Base-by-base conservation (phyloP, 2,113 vertebrate genomes). In the Hylia prasina region DNA sequence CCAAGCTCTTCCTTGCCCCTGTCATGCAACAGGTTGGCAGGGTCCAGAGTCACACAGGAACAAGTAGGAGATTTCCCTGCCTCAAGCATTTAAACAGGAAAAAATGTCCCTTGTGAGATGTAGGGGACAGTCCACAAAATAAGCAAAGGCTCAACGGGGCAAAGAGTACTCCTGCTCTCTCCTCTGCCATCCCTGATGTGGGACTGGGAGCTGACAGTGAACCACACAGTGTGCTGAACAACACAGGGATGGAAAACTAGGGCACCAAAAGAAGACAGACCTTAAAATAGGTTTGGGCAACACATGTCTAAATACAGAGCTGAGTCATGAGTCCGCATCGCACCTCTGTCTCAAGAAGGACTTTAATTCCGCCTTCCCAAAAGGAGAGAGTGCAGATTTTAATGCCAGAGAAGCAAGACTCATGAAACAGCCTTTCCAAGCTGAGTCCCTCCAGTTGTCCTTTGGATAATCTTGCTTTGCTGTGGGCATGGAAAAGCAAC, bases 201-300 rank as follows among this genome's bases (percentile, higher is more conserved):
- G n/a, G 33, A 51, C 22, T 37, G 33, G 48, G 22, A 89, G 56
- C 45, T 71, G 44, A 8, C 40, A 89, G 19, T 53, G 72, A 79
- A 69, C 21, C 28, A 20, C 31, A 31, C 11, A 68, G 11, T 28
- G 3, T 9, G 15, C 20, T 61, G 57, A 45, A 60, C 77, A 87
- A 53, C 28, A 44, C 0, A 53, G 64, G 28, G 39, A 53, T 69
- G 28, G 58, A 93, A 93, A 94, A 90, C 27, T 65, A 85, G 71
- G 81, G 39, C 89, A 72, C 31, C 21, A 65, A 95, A 91, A 76
- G 33, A 65, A 76, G 54, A 63, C 81, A 79, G 60, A 65, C 75
- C 91, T 91, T 90, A 94, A 96, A 94, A 95, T 90, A 94, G 81
- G 28, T 91, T 93, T 77, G 84, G 50, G 50, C 45, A 85, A 72